phyloP scores from a whole-genome alignment of 2,888 invertebrate genomes.

The Patella depressa region DNA sequence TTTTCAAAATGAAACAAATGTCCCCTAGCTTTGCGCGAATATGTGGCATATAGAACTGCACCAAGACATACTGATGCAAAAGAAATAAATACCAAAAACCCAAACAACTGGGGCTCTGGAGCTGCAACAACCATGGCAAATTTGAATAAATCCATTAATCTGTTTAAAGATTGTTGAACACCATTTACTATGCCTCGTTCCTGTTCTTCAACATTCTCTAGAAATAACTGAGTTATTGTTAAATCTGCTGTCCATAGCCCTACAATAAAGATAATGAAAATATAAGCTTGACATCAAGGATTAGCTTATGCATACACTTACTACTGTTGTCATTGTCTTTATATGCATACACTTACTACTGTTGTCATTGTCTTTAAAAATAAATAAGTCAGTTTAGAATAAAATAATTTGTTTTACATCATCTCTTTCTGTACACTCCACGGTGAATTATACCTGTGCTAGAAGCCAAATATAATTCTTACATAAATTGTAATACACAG shows the following conservation, averaged over 20 bases:
- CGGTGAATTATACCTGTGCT: too few relatives aligned
- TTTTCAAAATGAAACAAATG: conserved; percentile 59
- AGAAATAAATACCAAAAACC: conserved; percentile 72
- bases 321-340: too few relatives aligned
- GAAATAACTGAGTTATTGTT: conserved; percentile 73
- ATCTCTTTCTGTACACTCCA: too few relatives aligned
- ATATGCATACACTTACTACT: too few relatives aligned
- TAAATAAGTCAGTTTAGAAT: too few relatives aligned
- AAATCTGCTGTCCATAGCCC: conserved; percentile 75
- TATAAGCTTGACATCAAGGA: neutral
- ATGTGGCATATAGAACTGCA: conserved; percentile 59
- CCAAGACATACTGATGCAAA: conserved; percentile 66
- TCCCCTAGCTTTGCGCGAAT: conserved; percentile 52
- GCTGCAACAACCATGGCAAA: conserved; percentile 72
- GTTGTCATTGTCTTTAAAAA: too few relatives aligned
- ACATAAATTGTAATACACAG: too few relatives aligned
- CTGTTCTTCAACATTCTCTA: conserved; percentile 72
- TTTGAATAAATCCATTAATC: conserved; percentile 73
- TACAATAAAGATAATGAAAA: conserved; percentile 45
- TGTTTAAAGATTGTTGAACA: conserved; percentile 74
- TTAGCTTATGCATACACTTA: too few relatives aligned
- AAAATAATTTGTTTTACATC: too few relatives aligned
- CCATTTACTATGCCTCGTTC: conserved; percentile 74
- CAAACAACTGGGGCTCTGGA: conserved; percentile 72
- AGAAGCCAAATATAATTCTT: too few relatives aligned